phyloP scores from a whole-genome alignment of 1,140 invertebrate species.

The Ruditapes philippinarum region DNA sequence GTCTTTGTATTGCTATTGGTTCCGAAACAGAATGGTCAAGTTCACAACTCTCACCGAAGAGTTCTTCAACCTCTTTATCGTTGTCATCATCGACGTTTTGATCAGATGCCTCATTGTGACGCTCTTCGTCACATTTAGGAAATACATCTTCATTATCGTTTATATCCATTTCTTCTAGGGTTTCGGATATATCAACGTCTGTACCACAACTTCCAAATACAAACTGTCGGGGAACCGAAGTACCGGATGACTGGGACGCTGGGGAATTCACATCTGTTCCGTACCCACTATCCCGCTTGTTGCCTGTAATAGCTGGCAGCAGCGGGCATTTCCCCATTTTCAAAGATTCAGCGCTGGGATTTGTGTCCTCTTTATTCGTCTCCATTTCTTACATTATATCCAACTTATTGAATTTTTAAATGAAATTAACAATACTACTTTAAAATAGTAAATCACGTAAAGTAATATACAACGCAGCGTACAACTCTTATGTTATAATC shows the following conservation, averaged over 20 bases:
- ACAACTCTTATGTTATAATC: too few relatives aligned
- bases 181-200: neutral
- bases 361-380: neutral
- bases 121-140: neutral
- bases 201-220: neutral
- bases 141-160: conserved; percentile 20
- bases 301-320: neutral
- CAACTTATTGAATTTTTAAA: neutral
- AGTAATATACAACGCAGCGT: too few relatives aligned
- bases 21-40: conserved; percentile 8
- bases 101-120: neutral
- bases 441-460: too few relatives aligned
- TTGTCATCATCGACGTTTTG: neutral
- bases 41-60: neutral
- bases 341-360: neutral
- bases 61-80: conserved; percentile 45
- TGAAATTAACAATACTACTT: neutral
- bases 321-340: conserved; percentile 5
- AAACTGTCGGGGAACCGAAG: neutral
- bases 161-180: neutral
- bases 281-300: conserved; percentile 48
- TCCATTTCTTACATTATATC: conserved; percentile 7
- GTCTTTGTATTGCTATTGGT: conserved; percentile 41
- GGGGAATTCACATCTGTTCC: conserved; percentile 24
- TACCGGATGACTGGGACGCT: conserved; percentile 19